Evolutionary conservation across 2,113 vertebrate species (phyloP).

Genomic region (Oreochromis spilurus): DNA sequence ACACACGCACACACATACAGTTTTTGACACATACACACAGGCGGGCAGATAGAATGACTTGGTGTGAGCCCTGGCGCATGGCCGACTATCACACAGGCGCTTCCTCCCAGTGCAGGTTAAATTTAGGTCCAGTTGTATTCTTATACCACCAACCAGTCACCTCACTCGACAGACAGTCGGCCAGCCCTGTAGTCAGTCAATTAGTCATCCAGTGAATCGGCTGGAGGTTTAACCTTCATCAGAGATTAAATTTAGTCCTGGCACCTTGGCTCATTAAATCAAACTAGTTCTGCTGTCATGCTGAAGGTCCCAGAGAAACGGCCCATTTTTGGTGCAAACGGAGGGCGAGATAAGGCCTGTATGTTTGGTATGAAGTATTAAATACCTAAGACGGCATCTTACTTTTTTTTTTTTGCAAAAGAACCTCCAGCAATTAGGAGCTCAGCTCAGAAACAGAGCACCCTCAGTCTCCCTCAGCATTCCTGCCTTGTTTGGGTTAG

Average conservation of each 20-base stretch:
- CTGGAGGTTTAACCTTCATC: conserved; percentile 59
- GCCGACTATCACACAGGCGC: conserved; percentile 91
- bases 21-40: conserved; percentile 48
- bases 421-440: neutral
- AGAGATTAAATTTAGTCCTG: conserved; percentile 60
- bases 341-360: neutral
- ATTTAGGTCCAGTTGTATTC: conserved; percentile 86
- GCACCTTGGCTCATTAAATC: conserved; percentile 59
- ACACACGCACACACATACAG: conserved; percentile 4
- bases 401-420: neutral
- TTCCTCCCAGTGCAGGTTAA: conserved; percentile 87
- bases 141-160: conserved; percentile 74
- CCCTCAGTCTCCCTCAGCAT: conserved; percentile 52
- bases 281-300: conserved; percentile 39
- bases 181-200: conserved; percentile 50
- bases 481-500: conserved; percentile 78
- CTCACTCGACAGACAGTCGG: conserved; percentile 52
- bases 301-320: conserved; percentile 12
- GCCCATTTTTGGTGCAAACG: conserved; percentile 25
- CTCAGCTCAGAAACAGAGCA: conserved; percentile 39
- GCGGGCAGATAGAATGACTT: conserved; percentile 78
- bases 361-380: neutral
- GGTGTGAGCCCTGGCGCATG: conserved; percentile 79
- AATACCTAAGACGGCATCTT: neutral
- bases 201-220: conserved; percentile 60